These are phyloP conservation scores for Cylloceria caligata DNA, from an alignment of 2,888 invertebrate genomes.

Conservation along the genomic window DNA sequence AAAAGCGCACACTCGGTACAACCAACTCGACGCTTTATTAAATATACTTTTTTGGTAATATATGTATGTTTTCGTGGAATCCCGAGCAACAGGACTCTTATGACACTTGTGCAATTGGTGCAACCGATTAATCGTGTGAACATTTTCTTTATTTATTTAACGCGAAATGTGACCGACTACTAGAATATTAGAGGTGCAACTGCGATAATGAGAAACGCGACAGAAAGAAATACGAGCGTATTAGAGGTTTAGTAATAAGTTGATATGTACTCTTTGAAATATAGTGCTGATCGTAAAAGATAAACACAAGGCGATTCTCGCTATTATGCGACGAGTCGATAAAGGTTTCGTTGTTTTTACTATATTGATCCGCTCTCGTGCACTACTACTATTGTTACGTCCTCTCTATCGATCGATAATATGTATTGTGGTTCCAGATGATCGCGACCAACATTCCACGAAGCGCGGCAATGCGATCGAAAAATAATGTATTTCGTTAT, in stretches of 20 bases:
- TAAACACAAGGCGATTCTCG: conserved; percentile 22
- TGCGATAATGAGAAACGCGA: conserved; percentile 21
- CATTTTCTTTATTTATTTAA: conserved; percentile 38
- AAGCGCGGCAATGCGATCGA: background rate
- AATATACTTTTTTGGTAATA: background rate
- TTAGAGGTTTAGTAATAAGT: conserved; percentile 72
- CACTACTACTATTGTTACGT: conserved; percentile 10
- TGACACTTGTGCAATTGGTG: conserved; percentile 53
- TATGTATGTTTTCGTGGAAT: background rate
- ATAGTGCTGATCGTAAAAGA: conserved; percentile 71
- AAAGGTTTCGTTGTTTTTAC: conserved; percentile 16
- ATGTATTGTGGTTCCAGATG: background rate
- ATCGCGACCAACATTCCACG: conserved; percentile 21
- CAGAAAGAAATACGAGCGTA: conserved; percentile 36
- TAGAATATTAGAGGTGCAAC: conserved; percentile 37
- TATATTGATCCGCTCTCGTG: conserved; percentile 34
- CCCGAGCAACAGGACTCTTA: background rate
- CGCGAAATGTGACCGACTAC: conserved; percentile 36
- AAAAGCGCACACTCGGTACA: background rate
- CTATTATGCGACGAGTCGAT: conserved; percentile 27
- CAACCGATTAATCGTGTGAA: conserved; percentile 25
- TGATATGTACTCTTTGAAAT: conserved; percentile 75
- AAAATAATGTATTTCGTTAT: background rate
- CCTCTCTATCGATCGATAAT: background rate
- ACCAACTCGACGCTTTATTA: background rate